Base-by-base conservation (phyloP, 53 echinoderm and acorn worm species). In the Zoroaster sp. region DNA sequence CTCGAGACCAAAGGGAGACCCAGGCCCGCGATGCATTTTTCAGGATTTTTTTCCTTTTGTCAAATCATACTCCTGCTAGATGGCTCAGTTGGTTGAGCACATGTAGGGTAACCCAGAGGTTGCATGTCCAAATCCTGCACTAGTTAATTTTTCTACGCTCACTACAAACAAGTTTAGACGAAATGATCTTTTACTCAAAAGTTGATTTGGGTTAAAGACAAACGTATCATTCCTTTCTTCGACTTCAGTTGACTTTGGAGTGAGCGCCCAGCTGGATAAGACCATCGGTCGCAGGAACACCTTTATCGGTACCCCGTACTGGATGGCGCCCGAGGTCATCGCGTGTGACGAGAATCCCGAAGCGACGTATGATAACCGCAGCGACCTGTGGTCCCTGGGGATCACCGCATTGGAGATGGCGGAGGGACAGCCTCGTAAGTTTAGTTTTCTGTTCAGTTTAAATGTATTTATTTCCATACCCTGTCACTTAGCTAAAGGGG, bases 381-480 rank as follows among this genome's bases (percentile, higher is more conserved):
- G 94, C 23, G 99, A 99, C 74, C 86, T 96, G 69, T 99, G 99
- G 99, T 99, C 99, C 6, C 93, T 99, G 4, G 99, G 99, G 11
- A 99, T 99, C 92, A 95, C 99, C 35, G 99, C 99, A 5, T 89
- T 99, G 42, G 99, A 99, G 66, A 99, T 99, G 99, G 99, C 99
- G 1, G 96, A 99, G 72, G 99, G 99, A 59, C 96, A 96, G 73
- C 99, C 99, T 53, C 99, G 99, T 99, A 80, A 96, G 99, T 91
- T 79, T 18, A 37, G 32, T 47, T 28, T 4, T 10, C 14, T 2
- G 8, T 30, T 17, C 23, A 47, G 40, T 18, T 34, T 31, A 70
- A 14, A 18, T 18, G 30, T 14, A 13, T 70, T 70, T 28, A 70
- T 31, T 70, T 70, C 32, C 36, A 23, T 34, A 15, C 12, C 4